A percentile compares a stretch with the other conserved stretches of the same genome.
Evolutionary conservation across 2,797 vertebrate species (phyloP).

Genomic region (Microcaecilia unicolor): DNA sequence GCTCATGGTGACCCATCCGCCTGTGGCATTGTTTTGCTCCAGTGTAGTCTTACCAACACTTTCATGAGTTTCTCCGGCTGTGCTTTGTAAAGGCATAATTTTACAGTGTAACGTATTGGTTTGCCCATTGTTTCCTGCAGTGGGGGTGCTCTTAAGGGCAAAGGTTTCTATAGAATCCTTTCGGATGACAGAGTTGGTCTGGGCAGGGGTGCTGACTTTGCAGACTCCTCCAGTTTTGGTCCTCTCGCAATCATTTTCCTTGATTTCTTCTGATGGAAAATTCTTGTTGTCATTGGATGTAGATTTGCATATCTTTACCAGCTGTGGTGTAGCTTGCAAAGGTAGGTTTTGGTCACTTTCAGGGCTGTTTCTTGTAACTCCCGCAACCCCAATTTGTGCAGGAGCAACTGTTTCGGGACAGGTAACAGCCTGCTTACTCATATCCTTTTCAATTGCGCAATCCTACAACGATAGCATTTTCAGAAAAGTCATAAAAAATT

Average conservation of each 20-base stretch:
- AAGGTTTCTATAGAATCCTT: conserved; percentile 56
- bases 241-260: conserved; percentile 60
- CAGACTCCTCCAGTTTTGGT: conserved; percentile 75
- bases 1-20: conserved; percentile 81
- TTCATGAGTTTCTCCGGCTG: conserved; percentile 37
- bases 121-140: conserved; percentile 20
- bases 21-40: conserved; percentile 73
- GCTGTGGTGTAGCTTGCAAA: conserved; percentile 31
- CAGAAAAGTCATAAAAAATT: too few species aligned
- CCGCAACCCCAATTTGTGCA: conserved; percentile 48
- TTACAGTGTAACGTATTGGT: conserved; percentile 51
- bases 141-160: conserved; percentile 24
- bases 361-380: conserved; percentile 52
- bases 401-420: conserved; percentile 48
- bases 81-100: conserved; percentile 58
- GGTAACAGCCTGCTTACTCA: conserved; percentile 62
- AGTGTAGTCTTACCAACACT: conserved; percentile 60
- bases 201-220: conserved; percentile 53
- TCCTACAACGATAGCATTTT: too few species aligned
- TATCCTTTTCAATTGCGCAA: conserved; percentile 66
- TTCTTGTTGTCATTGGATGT: conserved; percentile 61
- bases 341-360: conserved; percentile 49
- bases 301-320: conserved; percentile 38
- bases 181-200: conserved; percentile 46
- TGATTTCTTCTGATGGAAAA: conserved; percentile 55